A percentile compares a stretch with the other conserved stretches of the same genome.
Evolutionary conservation across 2,113 vertebrate species (phyloP).

Genomic region (Lanius collurio): DNA sequence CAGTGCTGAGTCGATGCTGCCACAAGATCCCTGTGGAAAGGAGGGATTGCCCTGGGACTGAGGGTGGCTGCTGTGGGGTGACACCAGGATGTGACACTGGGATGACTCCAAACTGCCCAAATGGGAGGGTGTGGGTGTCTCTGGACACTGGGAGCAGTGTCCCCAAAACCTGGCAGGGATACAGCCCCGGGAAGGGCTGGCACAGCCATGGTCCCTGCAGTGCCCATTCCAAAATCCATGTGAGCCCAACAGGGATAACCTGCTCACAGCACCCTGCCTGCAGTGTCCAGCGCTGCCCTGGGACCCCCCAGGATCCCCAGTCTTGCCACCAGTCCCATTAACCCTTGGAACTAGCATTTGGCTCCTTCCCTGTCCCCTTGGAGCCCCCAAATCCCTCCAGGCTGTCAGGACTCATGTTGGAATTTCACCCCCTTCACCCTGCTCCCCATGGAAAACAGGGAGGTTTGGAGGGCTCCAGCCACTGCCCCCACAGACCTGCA

Average conservation of each 20-base stretch:
- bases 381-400: not conserved
- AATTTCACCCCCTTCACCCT: not conserved
- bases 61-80: not conserved
- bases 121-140: not conserved
- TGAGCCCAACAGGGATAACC: not conserved
- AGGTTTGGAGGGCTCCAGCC: not conserved
- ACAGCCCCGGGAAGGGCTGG: not conserved
- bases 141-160: not conserved
- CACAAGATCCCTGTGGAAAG: fast-evolving
- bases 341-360: not conserved
- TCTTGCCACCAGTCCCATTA: not conserved
- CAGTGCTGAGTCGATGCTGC: fast-evolving
- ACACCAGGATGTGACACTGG: not conserved
- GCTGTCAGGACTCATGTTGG: not conserved
- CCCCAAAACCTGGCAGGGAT: not conserved
- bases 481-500: not conserved
- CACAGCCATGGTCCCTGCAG: not conserved
- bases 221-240: not conserved
- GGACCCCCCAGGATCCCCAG: not conserved
- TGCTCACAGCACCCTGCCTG: not conserved
- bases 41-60: not conserved
- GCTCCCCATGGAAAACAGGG: not conserved
- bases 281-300: not conserved
- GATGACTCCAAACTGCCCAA: not conserved
- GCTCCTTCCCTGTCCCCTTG: not conserved